These are phyloP conservation scores for Zosterops hypoxanthus DNA, from an alignment of 2,113 vertebrate species.

Conservation along the genomic window DNA sequence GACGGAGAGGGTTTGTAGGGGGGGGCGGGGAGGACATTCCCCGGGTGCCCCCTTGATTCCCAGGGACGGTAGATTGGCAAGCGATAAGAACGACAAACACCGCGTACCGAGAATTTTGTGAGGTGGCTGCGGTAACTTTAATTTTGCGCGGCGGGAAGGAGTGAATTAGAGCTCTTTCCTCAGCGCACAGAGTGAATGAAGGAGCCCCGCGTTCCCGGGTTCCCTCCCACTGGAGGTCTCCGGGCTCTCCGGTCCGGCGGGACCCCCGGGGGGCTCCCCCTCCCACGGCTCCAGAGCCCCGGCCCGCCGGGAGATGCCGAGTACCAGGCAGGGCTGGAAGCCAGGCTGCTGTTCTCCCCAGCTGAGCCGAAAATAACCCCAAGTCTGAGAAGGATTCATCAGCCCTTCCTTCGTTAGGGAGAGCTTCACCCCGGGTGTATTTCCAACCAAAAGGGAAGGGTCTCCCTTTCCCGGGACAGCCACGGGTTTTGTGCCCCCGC, in stretches of 20 bases:
- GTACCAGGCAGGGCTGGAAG: not conserved
- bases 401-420: not conserved
- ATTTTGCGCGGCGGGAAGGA: not conserved
- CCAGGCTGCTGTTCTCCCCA: not conserved
- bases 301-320: not conserved
- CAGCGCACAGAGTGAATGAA: not conserved
- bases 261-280: not conserved
- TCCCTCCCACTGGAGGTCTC: not conserved
- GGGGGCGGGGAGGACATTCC: accelerated
- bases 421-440: not conserved
- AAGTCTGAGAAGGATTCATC: not conserved
- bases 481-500: not conserved
- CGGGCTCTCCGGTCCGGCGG: not conserved
- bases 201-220: not conserved
- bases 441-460: not conserved
- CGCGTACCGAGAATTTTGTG: not conserved
- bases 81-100: not conserved
- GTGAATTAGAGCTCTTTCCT: not conserved
- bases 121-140: not conserved
- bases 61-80: not conserved
- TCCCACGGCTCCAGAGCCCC: not conserved
- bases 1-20: not conserved
- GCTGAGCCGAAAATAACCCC: not conserved
- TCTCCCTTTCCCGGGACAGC: not conserved
- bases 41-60: too few species aligned